Evolutionary conservation across 2,888 invertebrate genomes (phyloP).

Genomic region (Cheilosia variabilis): DNA sequence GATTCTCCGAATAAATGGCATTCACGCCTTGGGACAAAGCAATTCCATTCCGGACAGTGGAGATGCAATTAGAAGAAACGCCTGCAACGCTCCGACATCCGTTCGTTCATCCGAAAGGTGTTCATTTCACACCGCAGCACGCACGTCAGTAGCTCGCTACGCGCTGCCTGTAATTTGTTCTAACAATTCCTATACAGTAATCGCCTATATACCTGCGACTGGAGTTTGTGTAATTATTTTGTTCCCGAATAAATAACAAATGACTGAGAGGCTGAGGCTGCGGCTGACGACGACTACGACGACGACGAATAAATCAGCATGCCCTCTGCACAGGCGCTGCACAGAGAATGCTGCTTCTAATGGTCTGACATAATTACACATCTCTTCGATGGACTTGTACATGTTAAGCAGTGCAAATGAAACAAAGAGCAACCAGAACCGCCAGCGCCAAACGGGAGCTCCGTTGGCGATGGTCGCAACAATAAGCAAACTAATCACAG

Average conservation of each 20-base stretch:
- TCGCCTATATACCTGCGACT: conserved; percentile 10
- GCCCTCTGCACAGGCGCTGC: conserved; percentile 11
- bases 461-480: conserved; percentile 7
- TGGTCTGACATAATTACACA: conserved; percentile 68
- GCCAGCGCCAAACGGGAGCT: conserved; percentile 39
- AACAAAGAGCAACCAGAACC: conserved; percentile 6
- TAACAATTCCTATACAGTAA: conserved; percentile 34
- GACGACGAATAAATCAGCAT: conserved; percentile 51
- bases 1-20: conserved; percentile 51
- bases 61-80: conserved; percentile 72
- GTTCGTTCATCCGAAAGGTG: conserved; percentile 59
- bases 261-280: conserved; percentile 47
- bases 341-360: conserved; percentile 45
- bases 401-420: conserved; percentile 55
- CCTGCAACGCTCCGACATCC: conserved; percentile 65
- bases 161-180: conserved; percentile 62
- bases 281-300: conserved; percentile 19
- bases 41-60: conserved; percentile 67
- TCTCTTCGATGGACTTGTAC: conserved; percentile 38
- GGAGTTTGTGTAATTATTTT: conserved; percentile 63
- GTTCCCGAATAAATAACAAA: conserved; percentile 68
- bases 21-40: conserved; percentile 65
- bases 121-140: conserved; percentile 61
- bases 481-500: conserved; percentile 60
- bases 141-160: conserved; percentile 52